Evolutionary conservation across 2,113 vertebrate genomes (phyloP), one percentile per base, ranked within the genome.

Genomic region (Amblyornis subalaris): DNA sequence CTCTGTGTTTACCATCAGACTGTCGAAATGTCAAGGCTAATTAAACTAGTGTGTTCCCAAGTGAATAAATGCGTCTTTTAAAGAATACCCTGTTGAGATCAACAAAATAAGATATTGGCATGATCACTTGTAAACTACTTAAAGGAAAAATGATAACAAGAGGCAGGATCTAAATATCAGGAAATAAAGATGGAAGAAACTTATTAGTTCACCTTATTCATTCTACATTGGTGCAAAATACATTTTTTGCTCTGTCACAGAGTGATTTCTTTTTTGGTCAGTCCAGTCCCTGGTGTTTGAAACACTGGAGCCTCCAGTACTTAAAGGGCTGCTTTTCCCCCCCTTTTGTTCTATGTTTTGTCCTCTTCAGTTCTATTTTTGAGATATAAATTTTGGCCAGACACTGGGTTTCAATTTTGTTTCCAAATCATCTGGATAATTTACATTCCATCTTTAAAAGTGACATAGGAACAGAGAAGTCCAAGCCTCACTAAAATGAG

Each of bases 21-120:
- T 83, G 81, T 93, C 9, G 60, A 96, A 95, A 95, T 93, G 95
- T 96, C 95, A 95, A 83, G 74, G 51, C 78, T 95, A 85, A 95
- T 97, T 95, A 96, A 50, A 35, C 64, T 70, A 29, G 50, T 40
- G 66, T 61, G 74, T 47, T 96, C 94, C 89, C 96, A 76, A 93
- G 91, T 40, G 94, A 89, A 88, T 91, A 95, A 91, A 82, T 58
- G 29, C 24, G 55, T 96, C 94, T 93, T 82, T 84, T 79, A 88
- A 76, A 82, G 91, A 94, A 66, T 88, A 96, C 69, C 85, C 85
- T 85, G 62, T 95, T 79, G 87, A 85, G 89, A 89, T 95, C 74
- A 93, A 89, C 42, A 8, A 76, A 95, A 70, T 73, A 60, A 88
- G 60, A 90, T 89, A 78, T 85, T 96, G 94, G 96, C 85, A 4